Base-by-base conservation (phyloP, 2,797 vertebrate genomes). In the Loriculus beryllinus region DNA sequence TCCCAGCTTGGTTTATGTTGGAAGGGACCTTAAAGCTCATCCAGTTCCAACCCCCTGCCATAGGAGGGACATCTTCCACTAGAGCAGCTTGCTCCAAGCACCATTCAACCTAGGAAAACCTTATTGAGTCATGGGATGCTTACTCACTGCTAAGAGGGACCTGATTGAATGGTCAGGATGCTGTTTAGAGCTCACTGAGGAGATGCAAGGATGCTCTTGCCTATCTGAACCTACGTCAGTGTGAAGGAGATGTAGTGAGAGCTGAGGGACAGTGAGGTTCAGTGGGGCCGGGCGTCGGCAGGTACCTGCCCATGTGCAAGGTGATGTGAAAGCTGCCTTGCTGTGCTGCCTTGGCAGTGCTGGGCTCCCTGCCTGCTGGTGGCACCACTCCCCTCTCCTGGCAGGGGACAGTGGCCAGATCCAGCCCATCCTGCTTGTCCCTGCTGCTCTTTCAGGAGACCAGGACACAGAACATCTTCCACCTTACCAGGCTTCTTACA, bases 401-500 rank as follows among this genome's bases (percentile, higher is more conserved):
- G 48, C 39, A 12, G 48, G 48, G 29, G n/a, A 31, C 40, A 7
- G 40, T 4, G 8, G 16, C n/a, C 14, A 19, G n/a, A 20, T 60
- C 47, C 63, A 39, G 23, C 72, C 72, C 33, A 7, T 16, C 33
- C 17, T 45, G 65, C 78, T 39, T n/a, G 18, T 18, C 42, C 0
- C 0, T 43, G 62, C 51, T 15, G 49, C 65, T 74, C 56, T 67
- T 31, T 33, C 2, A 1, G 15, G 72, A 37, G 57, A 60, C 26
- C 4, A 3, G 11, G 35, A 12, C 42, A 3, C 0, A 0, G 18
- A 37, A 15, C 12, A 3, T 19, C 70, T 72, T 42, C 39, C 54
- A 19, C 81, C 62, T 42, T 33, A 31, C 45, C 74, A 20, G 29
- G 28, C 28, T 23, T 21, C 39, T 48, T 37, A 23, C 5, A 2